phyloP scores from a whole-genome alignment of 2,797 vertebrate species.

The Hyperoplus lanceolatus region DNA sequence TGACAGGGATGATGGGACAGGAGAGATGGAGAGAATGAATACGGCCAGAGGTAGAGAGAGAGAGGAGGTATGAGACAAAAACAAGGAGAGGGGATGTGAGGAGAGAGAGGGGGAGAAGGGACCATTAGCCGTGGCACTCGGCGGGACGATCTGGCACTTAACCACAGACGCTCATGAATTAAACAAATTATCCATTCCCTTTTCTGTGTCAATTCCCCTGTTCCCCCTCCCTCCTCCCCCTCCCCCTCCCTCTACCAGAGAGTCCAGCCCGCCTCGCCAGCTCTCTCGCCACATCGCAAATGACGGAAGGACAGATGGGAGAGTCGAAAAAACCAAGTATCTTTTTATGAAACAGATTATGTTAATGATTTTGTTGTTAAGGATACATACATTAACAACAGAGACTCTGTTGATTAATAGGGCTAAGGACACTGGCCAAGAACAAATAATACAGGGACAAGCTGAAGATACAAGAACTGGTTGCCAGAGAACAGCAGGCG shows the following conservation, averaged over 20 bases:
- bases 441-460: slow-evolving; percentile 75
- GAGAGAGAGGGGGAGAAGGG: slow-evolving; percentile 48
- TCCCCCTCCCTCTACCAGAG: slow-evolving; percentile 46
- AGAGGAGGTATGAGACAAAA: slow-evolving; percentile 65
- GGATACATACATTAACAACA: slow-evolving; percentile 82
- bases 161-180: slow-evolving; percentile 85
- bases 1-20: slow-evolving; percentile 53
- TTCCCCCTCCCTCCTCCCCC: slow-evolving; percentile 19
- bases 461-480: slow-evolving; percentile 68
- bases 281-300: slow-evolving; percentile 70
- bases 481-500: slow-evolving; percentile 78
- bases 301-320: slow-evolving; percentile 63
- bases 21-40: slow-evolving; percentile 61
- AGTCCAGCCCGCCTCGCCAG: slow-evolving; percentile 66
- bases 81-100: slow-evolving; percentile 54
- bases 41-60: slow-evolving; percentile 51
- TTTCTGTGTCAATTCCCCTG: slow-evolving; percentile 81
- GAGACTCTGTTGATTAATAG: slow-evolving; percentile 80
- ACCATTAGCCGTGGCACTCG: slow-evolving; percentile 78
- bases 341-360: slow-evolving; percentile 79
- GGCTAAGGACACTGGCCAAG: slow-evolving; percentile 78
- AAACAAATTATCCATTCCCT: slow-evolving; percentile 84
- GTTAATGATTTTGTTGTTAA: slow-evolving; percentile 84
- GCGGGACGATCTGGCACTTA: slow-evolving; percentile 81
- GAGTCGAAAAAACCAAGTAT: slow-evolving; percentile 49